phyloP scores from a whole-genome alignment of 2,113 vertebrate genomes.

The Cephalopholis sonnerati region DNA sequence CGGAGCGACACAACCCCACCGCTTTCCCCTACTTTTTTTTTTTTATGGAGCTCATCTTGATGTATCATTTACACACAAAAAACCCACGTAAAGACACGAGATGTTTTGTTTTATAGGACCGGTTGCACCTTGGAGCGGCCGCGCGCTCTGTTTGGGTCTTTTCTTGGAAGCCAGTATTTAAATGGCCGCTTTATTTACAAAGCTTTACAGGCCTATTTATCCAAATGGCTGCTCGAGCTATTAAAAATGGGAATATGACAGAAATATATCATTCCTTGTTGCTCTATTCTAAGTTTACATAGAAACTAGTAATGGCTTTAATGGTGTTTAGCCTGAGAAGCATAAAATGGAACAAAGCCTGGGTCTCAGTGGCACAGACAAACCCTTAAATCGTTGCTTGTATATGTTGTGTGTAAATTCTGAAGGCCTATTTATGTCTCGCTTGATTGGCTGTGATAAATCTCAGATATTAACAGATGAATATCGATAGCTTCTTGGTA shows the following conservation, averaged over 20 bases:
- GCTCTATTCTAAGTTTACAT: not conserved
- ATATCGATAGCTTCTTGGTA: conserved; percentile 36
- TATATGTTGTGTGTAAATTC: not conserved
- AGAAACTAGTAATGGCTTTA: not conserved
- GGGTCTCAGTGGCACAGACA: not conserved
- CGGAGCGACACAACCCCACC: conserved; percentile 76
- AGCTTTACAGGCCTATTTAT: conserved; percentile 35
- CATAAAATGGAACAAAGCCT: conserved; percentile 7
- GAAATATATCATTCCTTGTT: not conserved
- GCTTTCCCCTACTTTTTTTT: conserved; percentile 57
- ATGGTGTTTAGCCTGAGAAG: not conserved
- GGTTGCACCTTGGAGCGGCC: conserved; percentile 39
- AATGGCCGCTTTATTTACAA: conserved; percentile 73
- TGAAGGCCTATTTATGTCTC: conserved; percentile 5
- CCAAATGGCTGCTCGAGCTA: conserved; percentile 1
- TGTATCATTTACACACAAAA: conserved; percentile 72
- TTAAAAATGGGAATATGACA: not conserved
- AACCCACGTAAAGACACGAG: conserved; percentile 52
- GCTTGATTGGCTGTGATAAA: conserved; percentile 27
- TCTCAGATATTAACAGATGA: conserved; percentile 30
- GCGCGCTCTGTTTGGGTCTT: conserved; percentile 49
- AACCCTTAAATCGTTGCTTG: not conserved
- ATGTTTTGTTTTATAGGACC: conserved; percentile 62
- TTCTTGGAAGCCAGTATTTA: conserved; percentile 45
- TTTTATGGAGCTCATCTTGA: conserved; percentile 59